Conservation (phyloP, 2,888 invertebrate species). For the Ditylenchus weischeri region DNA sequence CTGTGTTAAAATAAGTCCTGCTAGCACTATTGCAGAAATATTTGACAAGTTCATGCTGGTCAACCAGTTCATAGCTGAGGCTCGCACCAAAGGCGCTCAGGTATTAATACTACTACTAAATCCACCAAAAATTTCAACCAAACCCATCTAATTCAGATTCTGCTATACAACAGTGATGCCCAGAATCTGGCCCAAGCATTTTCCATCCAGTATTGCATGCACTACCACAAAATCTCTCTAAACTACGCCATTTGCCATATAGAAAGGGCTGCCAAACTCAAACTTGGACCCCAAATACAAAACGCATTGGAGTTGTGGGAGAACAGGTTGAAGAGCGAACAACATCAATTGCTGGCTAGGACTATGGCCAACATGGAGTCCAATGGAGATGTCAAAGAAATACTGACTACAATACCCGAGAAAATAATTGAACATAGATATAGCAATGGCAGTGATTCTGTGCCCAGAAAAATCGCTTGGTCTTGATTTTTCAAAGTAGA, state of each 20-base stretch:
- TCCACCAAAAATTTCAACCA: not conserved
- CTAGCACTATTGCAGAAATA: no score
- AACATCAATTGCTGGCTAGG: not conserved
- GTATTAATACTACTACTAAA: not conserved
- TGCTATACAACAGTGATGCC: constrained; percentile 10
- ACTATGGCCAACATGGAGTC: not conserved
- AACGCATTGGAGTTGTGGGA: not conserved
- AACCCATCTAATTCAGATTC: not conserved
- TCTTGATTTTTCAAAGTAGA: not conserved
- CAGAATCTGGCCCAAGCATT: constrained; percentile 10
- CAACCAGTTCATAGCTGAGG: constrained; percentile 23
- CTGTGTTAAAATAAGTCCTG: constrained; percentile 8
- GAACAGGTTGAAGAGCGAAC: not conserved
- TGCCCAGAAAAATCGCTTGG: not conserved
- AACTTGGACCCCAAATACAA: not conserved
- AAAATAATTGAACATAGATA: no score
- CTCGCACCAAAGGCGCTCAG: constrained; percentile 16
- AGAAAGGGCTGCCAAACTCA: constrained; percentile 1
- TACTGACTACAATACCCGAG: no score
- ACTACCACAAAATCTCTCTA: constrained; percentile 14
- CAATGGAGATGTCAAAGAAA: no score
- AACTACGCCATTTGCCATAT: constrained; percentile 13
- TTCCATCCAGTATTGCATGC: constrained; percentile 23
- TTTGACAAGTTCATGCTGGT: constrained; percentile 1
- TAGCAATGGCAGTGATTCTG: no score